These are phyloP conservation scores for Chaitophorus viminalis DNA, from an alignment of 2,888 invertebrate genomes.

Conservation along the genomic window DNA sequence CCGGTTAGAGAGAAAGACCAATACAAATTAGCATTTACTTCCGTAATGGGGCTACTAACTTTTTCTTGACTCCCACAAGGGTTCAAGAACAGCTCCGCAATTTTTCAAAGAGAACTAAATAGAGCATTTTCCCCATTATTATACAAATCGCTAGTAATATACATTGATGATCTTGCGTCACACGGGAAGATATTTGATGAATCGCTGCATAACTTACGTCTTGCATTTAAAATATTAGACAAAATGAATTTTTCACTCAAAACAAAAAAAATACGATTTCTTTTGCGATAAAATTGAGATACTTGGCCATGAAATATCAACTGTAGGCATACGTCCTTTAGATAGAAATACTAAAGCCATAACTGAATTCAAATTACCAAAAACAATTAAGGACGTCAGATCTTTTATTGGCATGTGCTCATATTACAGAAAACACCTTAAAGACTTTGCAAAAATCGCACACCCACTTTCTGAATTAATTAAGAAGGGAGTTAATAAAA, in stretches of 20 bases:
- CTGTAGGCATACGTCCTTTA: too few relatives aligned
- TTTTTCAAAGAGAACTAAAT: not conserved
- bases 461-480: too few relatives aligned
- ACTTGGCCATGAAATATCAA: not conserved
- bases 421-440: conserved; percentile 26
- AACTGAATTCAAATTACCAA: not conserved
- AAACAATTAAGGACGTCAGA: not conserved
- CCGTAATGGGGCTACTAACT: not conserved
- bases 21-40: not conserved
- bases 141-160: too few relatives aligned
- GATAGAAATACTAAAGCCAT: not conserved
- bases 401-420: not conserved
- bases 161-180: too few relatives aligned
- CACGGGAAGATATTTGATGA: too few relatives aligned
- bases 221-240: not conserved
- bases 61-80: not conserved
- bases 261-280: not conserved
- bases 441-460: too few relatives aligned
- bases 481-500: too few relatives aligned
- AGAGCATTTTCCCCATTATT: too few relatives aligned
- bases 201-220: too few relatives aligned
- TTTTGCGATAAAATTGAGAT: not conserved
- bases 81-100: not conserved
- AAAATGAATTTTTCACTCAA: not conserved
- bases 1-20: not conserved